These are phyloP conservation scores for Thamnaconus septentrionalis DNA, from an alignment of 2,113 vertebrate species.

Conservation along the genomic window DNA sequence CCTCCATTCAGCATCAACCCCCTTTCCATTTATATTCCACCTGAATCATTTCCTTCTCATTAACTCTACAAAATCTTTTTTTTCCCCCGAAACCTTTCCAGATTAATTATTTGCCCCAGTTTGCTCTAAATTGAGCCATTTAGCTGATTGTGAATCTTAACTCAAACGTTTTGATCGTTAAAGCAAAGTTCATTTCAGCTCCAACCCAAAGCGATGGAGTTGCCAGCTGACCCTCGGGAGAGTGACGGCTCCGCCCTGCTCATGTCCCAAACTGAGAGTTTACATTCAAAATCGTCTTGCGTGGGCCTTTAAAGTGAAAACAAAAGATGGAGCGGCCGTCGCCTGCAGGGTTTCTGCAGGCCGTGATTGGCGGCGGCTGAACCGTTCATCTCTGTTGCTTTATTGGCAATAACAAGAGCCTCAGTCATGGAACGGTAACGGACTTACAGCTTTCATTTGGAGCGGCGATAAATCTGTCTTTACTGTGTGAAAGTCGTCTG, in stretches of 20 bases:
- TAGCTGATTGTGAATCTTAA: slow-evolving; percentile 59
- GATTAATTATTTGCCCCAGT: slow-evolving; percentile 60
- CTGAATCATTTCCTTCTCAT: slow-evolving; percentile 58
- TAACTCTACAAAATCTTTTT: slow-evolving; percentile 35
- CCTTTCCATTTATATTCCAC: slow-evolving; percentile 17
- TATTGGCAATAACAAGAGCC: slow-evolving; percentile 34
- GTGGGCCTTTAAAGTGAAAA: slow-evolving; percentile 13
- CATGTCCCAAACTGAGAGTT: slow-evolving; percentile 25
- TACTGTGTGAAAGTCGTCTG: slow-evolving; percentile 42
- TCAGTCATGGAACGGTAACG: slow-evolving; percentile 20
- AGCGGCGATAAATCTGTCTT: slow-evolving; percentile 45
- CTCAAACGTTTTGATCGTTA: slow-evolving; percentile 51
- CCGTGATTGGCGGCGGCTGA: slow-evolving; percentile 41
- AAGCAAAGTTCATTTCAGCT: slow-evolving; percentile 53
- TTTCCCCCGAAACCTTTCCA: slow-evolving; percentile 23
- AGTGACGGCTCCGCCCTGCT: not conserved
- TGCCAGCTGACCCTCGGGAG: too few relatives aligned
- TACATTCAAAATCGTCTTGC: too few relatives aligned
- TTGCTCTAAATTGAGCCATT: slow-evolving; percentile 59
- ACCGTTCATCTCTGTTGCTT: slow-evolving; percentile 31
- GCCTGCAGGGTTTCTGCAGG: slow-evolving; percentile 17
- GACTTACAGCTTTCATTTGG: slow-evolving; percentile 59
- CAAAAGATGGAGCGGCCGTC: not conserved
- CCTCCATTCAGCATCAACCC: slow-evolving; percentile 57
- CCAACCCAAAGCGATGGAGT: slow-evolving; percentile 46